These are phyloP conservation scores for Syncerus caffer DNA, from an alignment of 2,797 vertebrate species.

Conservation along the genomic window DNA sequence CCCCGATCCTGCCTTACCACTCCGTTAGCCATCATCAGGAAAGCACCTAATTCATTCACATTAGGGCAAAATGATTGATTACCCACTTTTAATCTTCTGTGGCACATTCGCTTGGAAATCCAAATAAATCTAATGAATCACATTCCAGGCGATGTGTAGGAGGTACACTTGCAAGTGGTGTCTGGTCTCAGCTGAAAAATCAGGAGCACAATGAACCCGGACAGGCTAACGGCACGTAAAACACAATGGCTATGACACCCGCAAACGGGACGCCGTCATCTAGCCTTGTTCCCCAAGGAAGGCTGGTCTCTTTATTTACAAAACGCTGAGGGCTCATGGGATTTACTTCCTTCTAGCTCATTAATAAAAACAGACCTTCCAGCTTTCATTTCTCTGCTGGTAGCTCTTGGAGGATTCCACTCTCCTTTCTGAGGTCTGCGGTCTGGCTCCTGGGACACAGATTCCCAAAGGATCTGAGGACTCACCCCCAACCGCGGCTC, in stretches of 20 bases:
- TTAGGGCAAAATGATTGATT: neutral
- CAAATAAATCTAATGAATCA: neutral
- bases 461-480: neutral
- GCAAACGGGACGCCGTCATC: neutral
- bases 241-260: neutral
- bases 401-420: neutral
- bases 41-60: neutral
- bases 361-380: neutral
- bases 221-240: neutral
- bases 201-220: neutral
- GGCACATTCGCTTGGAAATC: neutral
- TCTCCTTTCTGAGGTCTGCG: neutral
- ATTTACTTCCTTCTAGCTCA: constrained; percentile 41
- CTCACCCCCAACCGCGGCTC: no score
- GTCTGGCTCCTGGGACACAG: neutral
- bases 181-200: neutral
- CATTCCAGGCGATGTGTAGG: neutral
- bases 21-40: neutral
- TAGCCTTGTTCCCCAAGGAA: neutral
- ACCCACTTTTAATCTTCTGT: neutral
- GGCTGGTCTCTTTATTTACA: constrained; percentile 40
- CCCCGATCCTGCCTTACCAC: neutral
- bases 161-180: neutral
- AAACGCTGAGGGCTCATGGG: neutral
- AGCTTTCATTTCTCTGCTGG: neutral